Conservation (phyloP, 37 sponge, comb jelly and placozoan genomes). For the Beroe forskalii region DNA sequence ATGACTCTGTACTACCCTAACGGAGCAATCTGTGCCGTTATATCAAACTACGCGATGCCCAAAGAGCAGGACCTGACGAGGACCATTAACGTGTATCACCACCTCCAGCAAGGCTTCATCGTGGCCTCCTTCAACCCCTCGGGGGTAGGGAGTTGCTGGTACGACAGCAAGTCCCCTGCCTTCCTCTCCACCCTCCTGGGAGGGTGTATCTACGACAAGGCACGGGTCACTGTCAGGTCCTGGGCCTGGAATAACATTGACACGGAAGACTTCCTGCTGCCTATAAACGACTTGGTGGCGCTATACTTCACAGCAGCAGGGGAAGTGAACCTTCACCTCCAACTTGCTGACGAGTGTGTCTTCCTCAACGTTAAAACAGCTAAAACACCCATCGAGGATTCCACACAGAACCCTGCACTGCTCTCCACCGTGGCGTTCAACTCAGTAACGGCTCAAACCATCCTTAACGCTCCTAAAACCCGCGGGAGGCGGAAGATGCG, state of each 20-base stretch:
- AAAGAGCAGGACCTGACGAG: conserved; percentile 60
- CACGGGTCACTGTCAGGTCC: background rate
- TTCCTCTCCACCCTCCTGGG: conserved; percentile 59
- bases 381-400: conserved; percentile 15
- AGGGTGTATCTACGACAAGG: conserved; percentile 31
- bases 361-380: conserved; percentile 33
- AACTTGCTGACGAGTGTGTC: conserved; percentile 40
- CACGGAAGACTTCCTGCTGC: conserved; percentile 56
- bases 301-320: conserved; percentile 10
- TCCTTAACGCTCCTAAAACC: conserved; percentile 61
- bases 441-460: conserved; percentile 36
- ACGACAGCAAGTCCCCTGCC: conserved; percentile 5
- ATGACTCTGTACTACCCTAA: conserved; percentile 55
- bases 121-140: conserved; percentile 63
- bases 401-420: background rate
- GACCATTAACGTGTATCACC: conserved; percentile 34
- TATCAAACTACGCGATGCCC: background rate
- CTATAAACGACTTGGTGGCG: conserved; percentile 23
- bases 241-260: conserved; percentile 59
- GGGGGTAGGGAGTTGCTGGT: conserved; percentile 53
- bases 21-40: background rate
- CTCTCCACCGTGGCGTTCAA: conserved; percentile 14
- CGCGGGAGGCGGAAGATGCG: background rate
- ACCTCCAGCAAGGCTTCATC: conserved; percentile 1
- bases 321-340: conserved; percentile 52